Evolutionary conservation across 2,888 invertebrate genomes (phyloP), one percentile per base, ranked within the genome.

Genomic region (Panzeria rudis): DNA sequence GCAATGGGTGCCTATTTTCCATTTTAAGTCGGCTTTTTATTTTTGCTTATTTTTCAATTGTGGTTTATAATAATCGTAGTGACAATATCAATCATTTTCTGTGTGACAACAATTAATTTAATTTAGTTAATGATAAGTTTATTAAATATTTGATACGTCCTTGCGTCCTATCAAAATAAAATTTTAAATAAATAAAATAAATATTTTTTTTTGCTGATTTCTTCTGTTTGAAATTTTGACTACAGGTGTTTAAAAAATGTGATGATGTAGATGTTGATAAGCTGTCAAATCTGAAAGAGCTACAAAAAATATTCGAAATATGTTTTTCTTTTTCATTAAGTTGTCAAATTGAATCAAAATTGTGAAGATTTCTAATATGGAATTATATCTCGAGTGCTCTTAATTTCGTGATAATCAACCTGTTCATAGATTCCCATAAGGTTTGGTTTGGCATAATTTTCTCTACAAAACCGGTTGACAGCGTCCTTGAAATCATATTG

Each of bases 1-100:
- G 47, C 69, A 59, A 80, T 77, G 76, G 80, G 52, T 73, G 81
- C 80, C 80, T 81, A 81, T 80, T 62, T 71, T 32, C 25, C 38
- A 56, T 64, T 56, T n/a, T 44, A 47, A 62, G 17, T 44, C 20
- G 32, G 17, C 8, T 15, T 20, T 5, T 15, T 54, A 54, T 35
- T 56, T 56, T 66, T 56, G 17, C 9, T 20, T 25, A 17, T 52
- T 54, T 72, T 72, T 64, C 1, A 79, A 79, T 72, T 72, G 64
- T 54, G 64, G 68, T 68, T 47, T 23, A 68, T 20, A 59, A 68
- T 23, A 47, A 25, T 41, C 23, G 17, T 54, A 13, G 47, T 61
- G 61, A n/a, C 38, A 52, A 25, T 62, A 25, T 20, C 54, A 41
- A 29, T 44, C 32, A 56, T 66, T 75, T 66, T 66, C 15, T 44